Base-by-base conservation (phyloP, 1,140 invertebrate genomes). In the Drosophila lini region DNA sequence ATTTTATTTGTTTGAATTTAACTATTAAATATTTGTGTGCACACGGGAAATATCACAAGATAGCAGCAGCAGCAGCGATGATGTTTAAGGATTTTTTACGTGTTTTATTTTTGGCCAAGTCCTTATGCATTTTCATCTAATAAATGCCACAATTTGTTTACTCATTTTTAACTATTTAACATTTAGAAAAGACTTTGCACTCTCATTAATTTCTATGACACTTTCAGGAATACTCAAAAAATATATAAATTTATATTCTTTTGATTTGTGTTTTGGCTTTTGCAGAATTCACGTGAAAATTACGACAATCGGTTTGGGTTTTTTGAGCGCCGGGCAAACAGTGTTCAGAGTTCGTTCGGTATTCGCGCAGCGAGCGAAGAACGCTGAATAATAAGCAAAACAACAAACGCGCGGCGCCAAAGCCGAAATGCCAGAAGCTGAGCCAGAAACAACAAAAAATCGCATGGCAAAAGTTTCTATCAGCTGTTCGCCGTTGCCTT, bases 91-190 rank as follows among this genome's bases (percentile, higher is more conserved):
- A 80, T 91, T 91, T 91, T 86, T 91, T 91, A 71, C 89, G 84
- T 59, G 89, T 86, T 83, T 91, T 91, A 81, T 91, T 91, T 74
- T 91, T 91, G 75, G 89, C 74, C 71, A 91, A 63, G 74, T 91
- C 81, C 78, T 91, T 91, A 91, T 91, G 84, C 89, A 91, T 91
- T 91, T 91, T 91, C 83, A 91, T 91, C 68, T 81, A 65, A 57
- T 86, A 70, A 63, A 81, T 81, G 75, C 74, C 58, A 74, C 70
- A 60, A 89, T 81, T 81, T 65, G 38, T 42, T 81, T 47, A 32
- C 38, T 65, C 83, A 86, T 86, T 62, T 31, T 40, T 55, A 58
- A 34, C 31, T 69, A 53, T 34, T 67, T 47, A 47, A 36, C 9
- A 70, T 47, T 69, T 19, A 34, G 16, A 53, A 47, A 67, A 69